A percentile compares a stretch with the other conserved stretches of the same genome.
These are phyloP conservation scores for Pachyrhynchus sulphureomaculatus DNA, from an alignment of 1,140 invertebrate genomes.

Conservation along the genomic window DNA sequence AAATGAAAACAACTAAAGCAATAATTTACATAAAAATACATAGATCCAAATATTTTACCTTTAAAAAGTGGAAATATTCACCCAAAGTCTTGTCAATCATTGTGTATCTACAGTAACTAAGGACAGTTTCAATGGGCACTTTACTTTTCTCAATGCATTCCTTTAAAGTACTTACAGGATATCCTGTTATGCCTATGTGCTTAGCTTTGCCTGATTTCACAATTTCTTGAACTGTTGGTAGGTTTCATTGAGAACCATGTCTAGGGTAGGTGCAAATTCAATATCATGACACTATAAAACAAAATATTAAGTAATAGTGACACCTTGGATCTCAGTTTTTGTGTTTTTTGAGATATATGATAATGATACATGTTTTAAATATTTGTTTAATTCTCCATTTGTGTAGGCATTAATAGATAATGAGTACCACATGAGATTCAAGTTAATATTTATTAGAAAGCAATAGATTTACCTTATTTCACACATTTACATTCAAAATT, in stretches of 20 bases:
- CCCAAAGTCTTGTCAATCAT: slow-evolving; percentile 76
- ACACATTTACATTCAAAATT: too few relatives aligned
- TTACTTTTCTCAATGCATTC: slow-evolving; percentile 69
- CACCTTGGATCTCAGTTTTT: not conserved
- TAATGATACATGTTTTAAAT: too few relatives aligned
- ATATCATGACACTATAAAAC: slow-evolving; percentile 80
- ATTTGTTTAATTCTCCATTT: too few relatives aligned
- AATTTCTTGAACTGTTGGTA: slow-evolving; percentile 76
- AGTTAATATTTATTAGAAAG: too few relatives aligned
- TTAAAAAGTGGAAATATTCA: slow-evolving; percentile 74
- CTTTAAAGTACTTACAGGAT: slow-evolving; percentile 75
- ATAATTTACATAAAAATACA: not conserved
- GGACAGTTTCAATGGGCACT: slow-evolving; percentile 69
- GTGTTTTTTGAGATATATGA: too few relatives aligned
- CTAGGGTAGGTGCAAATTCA: slow-evolving; percentile 79
- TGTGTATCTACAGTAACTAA: slow-evolving; percentile 79
- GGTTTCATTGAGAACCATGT: slow-evolving; percentile 83
- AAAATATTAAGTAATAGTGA: not conserved
- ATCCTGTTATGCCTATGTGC: slow-evolving; percentile 86
- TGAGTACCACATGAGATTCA: too few relatives aligned
- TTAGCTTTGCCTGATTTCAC: slow-evolving; percentile 75
- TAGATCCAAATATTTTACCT: slow-evolving; percentile 54
- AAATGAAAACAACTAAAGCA: slow-evolving; percentile 6
- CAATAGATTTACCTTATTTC: too few relatives aligned
- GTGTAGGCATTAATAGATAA: too few relatives aligned